These are phyloP conservation scores for Geococcyx californianus DNA, from an alignment of 2,113 vertebrate species.

Conservation along the genomic window DNA sequence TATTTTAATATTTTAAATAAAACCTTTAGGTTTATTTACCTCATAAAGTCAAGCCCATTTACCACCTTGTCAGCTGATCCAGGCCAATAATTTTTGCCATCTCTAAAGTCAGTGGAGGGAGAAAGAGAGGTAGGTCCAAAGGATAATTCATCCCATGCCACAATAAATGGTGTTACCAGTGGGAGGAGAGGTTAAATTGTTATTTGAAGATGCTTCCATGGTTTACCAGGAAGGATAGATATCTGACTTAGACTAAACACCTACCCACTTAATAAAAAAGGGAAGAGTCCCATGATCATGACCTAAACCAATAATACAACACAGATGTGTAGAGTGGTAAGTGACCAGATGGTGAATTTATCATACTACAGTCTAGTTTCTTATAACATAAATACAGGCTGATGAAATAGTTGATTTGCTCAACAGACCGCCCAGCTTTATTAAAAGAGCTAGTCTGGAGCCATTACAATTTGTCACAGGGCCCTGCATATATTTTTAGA, in stretches of 20 bases:
- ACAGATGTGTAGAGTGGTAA: not conserved
- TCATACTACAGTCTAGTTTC: not conserved
- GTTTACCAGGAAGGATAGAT: not conserved
- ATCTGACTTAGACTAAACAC: not conserved
- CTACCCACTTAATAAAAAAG: not conserved
- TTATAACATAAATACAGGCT: constrained; percentile 13
- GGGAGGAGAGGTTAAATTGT: not conserved
- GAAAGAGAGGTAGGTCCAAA: not conserved
- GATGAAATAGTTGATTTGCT: constrained; percentile 32
- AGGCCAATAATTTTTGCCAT: not conserved
- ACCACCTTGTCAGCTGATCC: not conserved
- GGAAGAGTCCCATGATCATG: not conserved
- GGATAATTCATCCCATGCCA: not conserved
- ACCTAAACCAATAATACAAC: not conserved
- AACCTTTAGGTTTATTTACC: not conserved
- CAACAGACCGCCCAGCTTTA: not conserved
- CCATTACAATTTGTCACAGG: constrained; percentile 5
- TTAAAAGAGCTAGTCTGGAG: constrained; percentile 26
- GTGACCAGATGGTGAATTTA: constrained; percentile 29
- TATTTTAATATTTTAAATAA: not conserved
- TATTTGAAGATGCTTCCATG: not conserved
- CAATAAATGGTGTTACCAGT: not conserved
- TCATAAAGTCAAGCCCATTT: not conserved
- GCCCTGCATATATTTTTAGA: constrained; percentile 3
- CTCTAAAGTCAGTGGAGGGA: not conserved